phyloP scores from a whole-genome alignment of 1,140 invertebrate genomes.

The Pseudomyrmex pallidus region DNA sequence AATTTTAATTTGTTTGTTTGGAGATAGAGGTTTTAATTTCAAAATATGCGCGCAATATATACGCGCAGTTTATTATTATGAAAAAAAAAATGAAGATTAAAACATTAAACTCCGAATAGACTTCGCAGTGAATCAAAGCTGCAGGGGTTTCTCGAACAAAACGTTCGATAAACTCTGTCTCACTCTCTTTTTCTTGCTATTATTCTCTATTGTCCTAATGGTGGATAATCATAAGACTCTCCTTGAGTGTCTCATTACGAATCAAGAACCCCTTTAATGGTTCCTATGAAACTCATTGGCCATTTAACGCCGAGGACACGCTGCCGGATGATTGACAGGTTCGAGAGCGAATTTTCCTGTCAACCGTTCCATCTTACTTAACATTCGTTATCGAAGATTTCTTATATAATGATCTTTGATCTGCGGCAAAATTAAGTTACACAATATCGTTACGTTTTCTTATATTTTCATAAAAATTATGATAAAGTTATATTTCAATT shows the following conservation, averaged over 20 bases:
- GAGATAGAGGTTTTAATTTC: too few relatives aligned
- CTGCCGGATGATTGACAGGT: slow-evolving; percentile 73
- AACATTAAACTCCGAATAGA: neutral
- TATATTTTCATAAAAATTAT: too few relatives aligned
- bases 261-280: slow-evolving; percentile 75
- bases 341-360: slow-evolving; percentile 75
- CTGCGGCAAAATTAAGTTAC: neutral
- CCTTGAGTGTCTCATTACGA: slow-evolving; percentile 82
- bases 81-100: too few relatives aligned
- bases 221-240: slow-evolving; percentile 81
- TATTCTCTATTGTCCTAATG: slow-evolving; percentile 81
- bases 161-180: slow-evolving; percentile 62
- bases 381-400: slow-evolving; percentile 7
- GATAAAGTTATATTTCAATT: too few relatives aligned
- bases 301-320: slow-evolving; percentile 76
- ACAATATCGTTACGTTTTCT: neutral
- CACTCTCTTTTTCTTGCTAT: slow-evolving; percentile 60
- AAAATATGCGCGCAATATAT: too few relatives aligned
- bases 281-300: slow-evolving; percentile 78
- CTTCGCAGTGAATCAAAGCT: slow-evolving; percentile 17
- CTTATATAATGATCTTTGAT: neutral
- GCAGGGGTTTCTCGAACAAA: slow-evolving; percentile 46
- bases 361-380: slow-evolving; percentile 62
- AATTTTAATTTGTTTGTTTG: too few relatives aligned
- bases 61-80: too few relatives aligned